phyloP scores from a whole-genome alignment of 2,113 vertebrate genomes.

The Excalfactoria chinensis region DNA sequence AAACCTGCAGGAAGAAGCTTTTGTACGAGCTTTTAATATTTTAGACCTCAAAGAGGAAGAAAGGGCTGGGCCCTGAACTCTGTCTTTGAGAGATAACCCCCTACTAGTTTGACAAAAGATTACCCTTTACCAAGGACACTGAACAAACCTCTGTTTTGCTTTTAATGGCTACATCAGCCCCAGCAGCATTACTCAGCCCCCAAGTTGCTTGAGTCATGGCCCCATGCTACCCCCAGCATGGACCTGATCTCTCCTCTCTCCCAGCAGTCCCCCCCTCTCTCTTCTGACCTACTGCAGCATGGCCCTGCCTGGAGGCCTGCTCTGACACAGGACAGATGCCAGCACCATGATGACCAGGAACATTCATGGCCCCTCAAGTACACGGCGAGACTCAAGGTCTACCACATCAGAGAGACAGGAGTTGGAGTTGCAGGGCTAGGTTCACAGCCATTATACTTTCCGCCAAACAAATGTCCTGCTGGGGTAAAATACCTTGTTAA shows the following conservation, averaged over 20 bases:
- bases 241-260: not conserved
- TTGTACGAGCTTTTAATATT: not conserved
- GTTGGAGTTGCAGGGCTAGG: not conserved
- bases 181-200: rapidly evolving
- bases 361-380: not conserved
- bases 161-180: not conserved
- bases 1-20: not conserved
- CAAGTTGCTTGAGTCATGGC: rapidly evolving
- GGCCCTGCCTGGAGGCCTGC: not conserved
- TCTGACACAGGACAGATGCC: not conserved
- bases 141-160: not conserved
- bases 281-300: not conserved
- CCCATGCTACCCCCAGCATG: not conserved
- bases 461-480: not conserved
- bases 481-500: not conserved
- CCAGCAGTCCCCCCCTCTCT: not conserved
- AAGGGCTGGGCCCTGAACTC: not conserved
- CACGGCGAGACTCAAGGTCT: rapidly evolving
- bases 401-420: not conserved
- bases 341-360: rapidly evolving
- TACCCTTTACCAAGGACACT: rapidly evolving
- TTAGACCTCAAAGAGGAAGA: not conserved
- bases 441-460: not conserved
- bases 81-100: not conserved
- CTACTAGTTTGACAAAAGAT: not conserved